phyloP scores from a whole-genome alignment of 2,797 vertebrate genomes.

The Propithecus perrieri region DNA sequence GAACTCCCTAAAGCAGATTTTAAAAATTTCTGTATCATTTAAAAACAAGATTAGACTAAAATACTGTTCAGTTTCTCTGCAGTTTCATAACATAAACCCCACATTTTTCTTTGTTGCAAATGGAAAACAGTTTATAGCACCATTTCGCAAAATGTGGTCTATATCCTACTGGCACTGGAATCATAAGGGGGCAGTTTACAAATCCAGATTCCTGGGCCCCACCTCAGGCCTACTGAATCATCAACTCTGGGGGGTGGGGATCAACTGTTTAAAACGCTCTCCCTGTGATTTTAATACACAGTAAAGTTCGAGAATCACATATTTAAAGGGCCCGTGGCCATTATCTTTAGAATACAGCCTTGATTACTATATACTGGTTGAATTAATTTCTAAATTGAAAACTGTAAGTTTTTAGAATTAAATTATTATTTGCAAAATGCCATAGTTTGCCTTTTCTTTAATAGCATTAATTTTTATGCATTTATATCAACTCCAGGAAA shows the following conservation, averaged over 20 bases:
- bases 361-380: not conserved
- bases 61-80: not conserved
- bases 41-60: constrained; percentile 58
- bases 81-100: not conserved
- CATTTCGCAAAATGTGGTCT: not conserved
- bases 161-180: not conserved
- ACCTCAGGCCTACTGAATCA: not conserved
- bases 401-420: not conserved
- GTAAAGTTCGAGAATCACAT: not conserved
- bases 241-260: not conserved
- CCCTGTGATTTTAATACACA: too few species aligned
- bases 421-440: not conserved
- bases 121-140: not conserved
- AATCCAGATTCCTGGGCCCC: not conserved
- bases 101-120: constrained; percentile 21
- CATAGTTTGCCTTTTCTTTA: not conserved
- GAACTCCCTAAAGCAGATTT: constrained; percentile 15
- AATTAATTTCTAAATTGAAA: constrained; percentile 50
- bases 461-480: not conserved
- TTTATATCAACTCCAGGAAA: not conserved
- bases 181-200: not conserved
- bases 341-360: not conserved
- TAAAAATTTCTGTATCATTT: constrained; percentile 23
- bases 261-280: not conserved
- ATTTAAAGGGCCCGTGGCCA: not conserved